phyloP scores from a whole-genome alignment of 2,888 invertebrate genomes.

The Rotaria sp. region DNA sequence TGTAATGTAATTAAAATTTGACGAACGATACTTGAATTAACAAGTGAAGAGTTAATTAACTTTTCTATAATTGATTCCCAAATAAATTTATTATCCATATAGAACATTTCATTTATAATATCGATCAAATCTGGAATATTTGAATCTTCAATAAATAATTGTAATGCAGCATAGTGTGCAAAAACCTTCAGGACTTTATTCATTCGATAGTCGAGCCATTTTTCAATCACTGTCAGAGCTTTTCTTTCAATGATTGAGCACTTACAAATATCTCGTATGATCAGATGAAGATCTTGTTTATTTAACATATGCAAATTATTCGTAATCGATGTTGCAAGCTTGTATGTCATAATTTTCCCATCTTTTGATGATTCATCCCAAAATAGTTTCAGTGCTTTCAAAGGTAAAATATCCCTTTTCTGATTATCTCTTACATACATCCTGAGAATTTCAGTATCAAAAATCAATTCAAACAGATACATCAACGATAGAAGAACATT shows the following conservation, averaged over 20 bases:
- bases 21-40: neutral
- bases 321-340: neutral
- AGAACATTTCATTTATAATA: neutral
- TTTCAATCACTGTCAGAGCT: neutral
- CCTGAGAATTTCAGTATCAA: neutral
- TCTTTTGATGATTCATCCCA: neutral
- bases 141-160: neutral
- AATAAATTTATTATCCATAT: neutral
- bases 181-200: neutral
- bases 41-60: neutral
- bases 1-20: neutral
- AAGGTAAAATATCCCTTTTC: neutral
- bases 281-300: neutral
- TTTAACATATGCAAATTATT: neutral
- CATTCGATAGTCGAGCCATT: neutral
- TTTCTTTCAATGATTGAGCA: neutral
- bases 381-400: neutral
- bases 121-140: neutral
- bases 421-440: neutral
- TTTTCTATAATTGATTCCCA: neutral
- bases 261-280: neutral
- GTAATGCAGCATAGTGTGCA: neutral
- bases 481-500: neutral
- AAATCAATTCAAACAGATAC: neutral
- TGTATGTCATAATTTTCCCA: neutral